phyloP scores from a whole-genome alignment of 2,888 invertebrate genomes.

The Eumerus sabulonum region DNA sequence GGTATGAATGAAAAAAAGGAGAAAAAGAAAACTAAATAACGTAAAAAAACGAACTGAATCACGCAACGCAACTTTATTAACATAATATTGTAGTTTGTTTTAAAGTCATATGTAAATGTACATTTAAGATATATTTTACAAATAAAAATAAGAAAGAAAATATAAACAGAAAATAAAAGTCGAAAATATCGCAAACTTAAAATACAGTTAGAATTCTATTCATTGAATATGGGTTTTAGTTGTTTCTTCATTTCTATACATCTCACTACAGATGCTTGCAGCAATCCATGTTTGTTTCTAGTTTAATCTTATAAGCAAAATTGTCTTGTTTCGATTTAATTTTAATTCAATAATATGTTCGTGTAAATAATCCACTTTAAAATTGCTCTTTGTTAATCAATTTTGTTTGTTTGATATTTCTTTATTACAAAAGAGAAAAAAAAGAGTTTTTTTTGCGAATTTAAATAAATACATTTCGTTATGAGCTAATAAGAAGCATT shows the following conservation, averaged over 20 bases:
- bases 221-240: constrained; percentile 13
- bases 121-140: constrained; percentile 33
- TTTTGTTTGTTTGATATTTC: constrained; percentile 30
- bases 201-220: constrained; percentile 27
- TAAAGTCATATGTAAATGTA: constrained; percentile 45
- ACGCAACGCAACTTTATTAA: constrained; percentile 62
- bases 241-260: constrained; percentile 25
- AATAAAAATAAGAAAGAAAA: constrained; percentile 40
- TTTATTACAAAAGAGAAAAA: constrained; percentile 52
- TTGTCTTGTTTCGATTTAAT: constrained; percentile 49
- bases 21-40: constrained; percentile 23
- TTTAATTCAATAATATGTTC: constrained; percentile 30
- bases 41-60: constrained; percentile 32
- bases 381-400: constrained; percentile 35
- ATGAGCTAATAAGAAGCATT: constrained; percentile 52
- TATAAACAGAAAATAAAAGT: constrained; percentile 44
- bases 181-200: constrained; percentile 29
- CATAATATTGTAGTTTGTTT: constrained; percentile 31
- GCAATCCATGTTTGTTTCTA: constrained; percentile 15
- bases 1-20: neutral
- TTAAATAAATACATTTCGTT: constrained; percentile 9
- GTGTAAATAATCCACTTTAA: constrained; percentile 12
- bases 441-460: constrained; percentile 43
- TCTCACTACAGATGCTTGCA: constrained; percentile 36
- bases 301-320: constrained; percentile 42